phyloP scores from a whole-genome alignment of 2,888 invertebrate genomes.

The Drosophila neonasuta region DNA sequence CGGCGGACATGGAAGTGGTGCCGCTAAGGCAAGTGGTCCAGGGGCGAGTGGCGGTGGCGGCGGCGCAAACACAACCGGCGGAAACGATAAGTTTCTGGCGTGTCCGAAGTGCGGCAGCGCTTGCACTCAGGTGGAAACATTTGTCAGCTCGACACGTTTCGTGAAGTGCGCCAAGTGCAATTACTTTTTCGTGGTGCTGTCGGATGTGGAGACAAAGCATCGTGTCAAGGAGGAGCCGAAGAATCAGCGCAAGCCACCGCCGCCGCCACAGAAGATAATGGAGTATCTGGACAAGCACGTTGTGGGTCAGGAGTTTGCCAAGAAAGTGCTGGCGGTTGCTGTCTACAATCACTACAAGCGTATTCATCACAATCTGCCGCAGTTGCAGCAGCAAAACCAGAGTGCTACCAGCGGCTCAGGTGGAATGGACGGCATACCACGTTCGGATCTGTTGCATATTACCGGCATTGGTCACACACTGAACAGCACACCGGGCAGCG shows the following conservation, averaged over 20 bases:
- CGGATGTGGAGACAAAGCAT: constrained; percentile 95
- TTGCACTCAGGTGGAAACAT: constrained; percentile 98
- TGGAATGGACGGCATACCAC: constrained; percentile 78
- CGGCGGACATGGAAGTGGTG: constrained; percentile 31
- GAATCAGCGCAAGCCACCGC: constrained; percentile 91
- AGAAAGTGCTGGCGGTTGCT: constrained; percentile 98
- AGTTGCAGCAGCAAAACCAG: constrained; percentile 66
- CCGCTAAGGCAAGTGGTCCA: constrained; percentile 37
- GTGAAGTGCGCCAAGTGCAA: constrained; percentile 99
- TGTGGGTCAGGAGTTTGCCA: constrained; percentile 98
- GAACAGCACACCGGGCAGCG: constrained; percentile 82
- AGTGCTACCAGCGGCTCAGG: constrained; percentile 43
- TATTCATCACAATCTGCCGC: constrained; percentile 95
- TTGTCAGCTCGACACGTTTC: constrained; percentile 97
- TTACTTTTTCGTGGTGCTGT: constrained; percentile 97
- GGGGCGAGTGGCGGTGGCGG: constrained; percentile 38
- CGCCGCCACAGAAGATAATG: constrained; percentile 97
- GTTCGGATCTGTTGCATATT: constrained; percentile 91
- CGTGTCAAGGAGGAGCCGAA: constrained; percentile 89
- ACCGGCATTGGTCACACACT: constrained; percentile 89
- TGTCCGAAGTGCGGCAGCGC: constrained; percentile 98
- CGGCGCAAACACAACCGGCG: constrained; percentile 49
- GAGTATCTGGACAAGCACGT: constrained; percentile 98
- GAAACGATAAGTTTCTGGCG: constrained; percentile 88
- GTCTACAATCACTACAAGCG: constrained; percentile 99